Evolutionary conservation across 2,113 vertebrate species (phyloP).

Genomic region (Ranitomeya imitator): DNA sequence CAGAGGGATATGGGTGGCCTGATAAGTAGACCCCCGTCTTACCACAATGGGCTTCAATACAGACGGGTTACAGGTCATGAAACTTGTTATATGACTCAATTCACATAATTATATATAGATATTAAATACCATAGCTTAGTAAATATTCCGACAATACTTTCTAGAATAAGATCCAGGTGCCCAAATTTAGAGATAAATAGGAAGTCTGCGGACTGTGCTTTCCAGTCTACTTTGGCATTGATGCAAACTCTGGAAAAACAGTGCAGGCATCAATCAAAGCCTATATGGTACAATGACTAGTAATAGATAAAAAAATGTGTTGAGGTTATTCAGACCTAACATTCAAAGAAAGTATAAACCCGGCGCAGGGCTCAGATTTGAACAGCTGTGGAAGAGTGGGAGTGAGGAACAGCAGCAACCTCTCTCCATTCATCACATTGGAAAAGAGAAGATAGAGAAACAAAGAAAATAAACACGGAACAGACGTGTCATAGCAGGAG

Average conservation of each 20-base stretch:
- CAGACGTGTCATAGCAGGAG: background rate
- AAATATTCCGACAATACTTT: background rate
- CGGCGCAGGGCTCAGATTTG: background rate
- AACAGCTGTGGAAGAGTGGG: conserved; percentile 12
- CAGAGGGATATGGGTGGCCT: too few relatives aligned
- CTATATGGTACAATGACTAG: background rate
- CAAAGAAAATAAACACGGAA: background rate
- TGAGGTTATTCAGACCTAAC: background rate
- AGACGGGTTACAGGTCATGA: too few relatives aligned
- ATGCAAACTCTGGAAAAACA: background rate
- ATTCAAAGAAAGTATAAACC: background rate
- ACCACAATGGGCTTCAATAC: too few relatives aligned
- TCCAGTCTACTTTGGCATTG: background rate
- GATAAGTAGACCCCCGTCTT: too few relatives aligned
- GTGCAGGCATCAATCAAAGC: background rate
- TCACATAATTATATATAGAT: too few relatives aligned
- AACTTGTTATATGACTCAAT: too few relatives aligned
- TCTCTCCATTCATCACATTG: background rate
- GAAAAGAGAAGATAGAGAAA: background rate
- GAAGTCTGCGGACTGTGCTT: background rate
- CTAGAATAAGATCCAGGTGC: background rate
- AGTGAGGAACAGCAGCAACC: background rate
- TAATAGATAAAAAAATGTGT: background rate
- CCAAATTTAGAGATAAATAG: background rate
- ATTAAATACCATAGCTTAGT: too few relatives aligned